A percentile compares a stretch with the other conserved stretches of the same genome.
Evolutionary conservation across 2,888 invertebrate species (phyloP).

Genomic region (Unio pictorum): DNA sequence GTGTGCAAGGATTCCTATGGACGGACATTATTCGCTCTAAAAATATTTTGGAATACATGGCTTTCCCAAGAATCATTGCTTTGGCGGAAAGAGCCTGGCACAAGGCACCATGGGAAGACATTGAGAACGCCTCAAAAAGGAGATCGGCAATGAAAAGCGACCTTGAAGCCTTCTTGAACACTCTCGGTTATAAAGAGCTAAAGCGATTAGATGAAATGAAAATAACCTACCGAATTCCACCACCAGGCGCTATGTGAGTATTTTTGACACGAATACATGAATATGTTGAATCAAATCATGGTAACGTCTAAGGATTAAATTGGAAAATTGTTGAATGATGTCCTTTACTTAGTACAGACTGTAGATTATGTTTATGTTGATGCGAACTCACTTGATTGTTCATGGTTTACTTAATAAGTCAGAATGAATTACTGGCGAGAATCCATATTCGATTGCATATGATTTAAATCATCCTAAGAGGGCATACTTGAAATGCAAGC

Average conservation of each 20-base stretch:
- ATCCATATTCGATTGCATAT: too few species aligned
- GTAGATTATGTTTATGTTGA: accelerated
- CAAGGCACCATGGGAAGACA: conserved; percentile 59
- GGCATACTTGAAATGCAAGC: too few species aligned
- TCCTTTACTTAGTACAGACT: too few species aligned
- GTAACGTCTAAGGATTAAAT: too few species aligned
- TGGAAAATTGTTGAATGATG: too few species aligned
- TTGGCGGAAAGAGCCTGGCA: conserved; percentile 67
- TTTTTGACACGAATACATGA: neutral
- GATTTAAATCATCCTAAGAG: too few species aligned
- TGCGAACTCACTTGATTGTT: too few species aligned
- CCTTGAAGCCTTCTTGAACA: conserved; percentile 53
- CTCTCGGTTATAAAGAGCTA: conserved; percentile 53
- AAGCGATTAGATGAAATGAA: conserved; percentile 42
- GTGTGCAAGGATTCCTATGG: conserved; percentile 61
- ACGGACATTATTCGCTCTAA: conserved; percentile 47
- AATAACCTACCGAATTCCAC: conserved; percentile 49
- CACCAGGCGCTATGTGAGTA: conserved; percentile 57
- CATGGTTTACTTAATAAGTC: too few species aligned
- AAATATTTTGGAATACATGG: conserved; percentile 48
- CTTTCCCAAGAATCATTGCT: conserved; percentile 56
- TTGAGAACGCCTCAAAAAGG: conserved; percentile 17
- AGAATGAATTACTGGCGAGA: too few species aligned
- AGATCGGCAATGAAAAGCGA: conserved; percentile 26
- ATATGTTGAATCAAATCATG: neutral